phyloP scores from a whole-genome alignment of 2,888 invertebrate genomes.

The Asteroscopus sphinx region DNA sequence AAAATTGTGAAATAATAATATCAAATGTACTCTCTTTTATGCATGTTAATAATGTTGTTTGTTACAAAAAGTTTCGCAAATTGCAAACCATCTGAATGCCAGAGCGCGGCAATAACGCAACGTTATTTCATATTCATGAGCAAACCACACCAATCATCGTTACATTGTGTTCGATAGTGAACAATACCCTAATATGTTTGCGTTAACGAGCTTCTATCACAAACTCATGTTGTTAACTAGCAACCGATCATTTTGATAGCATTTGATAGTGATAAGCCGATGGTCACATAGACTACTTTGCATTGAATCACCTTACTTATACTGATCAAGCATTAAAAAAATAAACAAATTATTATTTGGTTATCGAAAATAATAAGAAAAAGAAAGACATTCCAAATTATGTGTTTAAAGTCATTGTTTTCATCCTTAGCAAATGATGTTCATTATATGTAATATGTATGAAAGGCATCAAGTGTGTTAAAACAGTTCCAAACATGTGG shows the following conservation, averaged over 20 bases:
- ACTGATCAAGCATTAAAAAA: neutral
- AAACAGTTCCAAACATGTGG: slow-evolving; percentile 53
- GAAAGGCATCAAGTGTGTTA: slow-evolving; percentile 51
- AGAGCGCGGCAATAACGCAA: slow-evolving; percentile 17
- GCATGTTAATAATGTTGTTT: slow-evolving; percentile 6
- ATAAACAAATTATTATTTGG: neutral
- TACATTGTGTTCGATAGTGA: slow-evolving; percentile 4
- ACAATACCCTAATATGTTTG: neutral
- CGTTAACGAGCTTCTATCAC: neutral
- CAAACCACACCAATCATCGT: slow-evolving; percentile 10
- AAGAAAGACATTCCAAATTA: neutral
- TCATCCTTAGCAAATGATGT: neutral
- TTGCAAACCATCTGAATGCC: slow-evolving; percentile 21
- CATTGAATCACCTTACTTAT: neutral
- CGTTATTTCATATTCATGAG: slow-evolving; percentile 47
- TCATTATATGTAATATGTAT: slow-evolving; percentile 22
- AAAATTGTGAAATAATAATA: slow-evolving; percentile 4
- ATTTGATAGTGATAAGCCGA: slow-evolving; percentile 3
- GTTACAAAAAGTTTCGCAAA: slow-evolving; percentile 26
- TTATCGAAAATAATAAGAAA: slow-evolving; percentile 2
- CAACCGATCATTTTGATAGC: slow-evolving; percentile 3
- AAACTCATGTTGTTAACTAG: slow-evolving; percentile 1
- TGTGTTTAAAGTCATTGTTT: neutral
- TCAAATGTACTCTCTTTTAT: neutral
- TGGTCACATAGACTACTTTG: neutral